Evolutionary conservation across 2,797 vertebrate species (phyloP), one percentile per base, ranked within the genome.

Genomic region (Eulemur mongoz): DNA sequence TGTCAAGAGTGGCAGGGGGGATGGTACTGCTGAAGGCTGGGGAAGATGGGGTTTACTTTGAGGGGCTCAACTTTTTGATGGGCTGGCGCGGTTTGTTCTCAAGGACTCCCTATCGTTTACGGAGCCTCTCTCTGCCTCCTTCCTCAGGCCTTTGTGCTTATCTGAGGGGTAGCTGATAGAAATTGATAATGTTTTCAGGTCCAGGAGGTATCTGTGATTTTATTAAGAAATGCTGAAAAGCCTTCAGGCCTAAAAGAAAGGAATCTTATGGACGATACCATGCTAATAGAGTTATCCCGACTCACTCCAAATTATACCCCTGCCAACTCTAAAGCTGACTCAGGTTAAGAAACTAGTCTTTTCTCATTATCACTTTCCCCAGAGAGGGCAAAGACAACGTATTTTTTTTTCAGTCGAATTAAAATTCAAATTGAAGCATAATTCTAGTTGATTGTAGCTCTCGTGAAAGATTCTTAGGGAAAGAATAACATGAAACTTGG

Each of bases 391-490:
- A 70, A 54, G 17, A 23, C 50, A 94, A 80, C 4, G 9, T 70
- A 13, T 52, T 82, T 63, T 82, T 76, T 70, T 61, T 35, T 18
- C 7, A 59, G 17, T 38, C 20, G 38, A 38, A 38, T 38, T 38
- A 38, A 38, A 38, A 38, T 38, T 38, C 38, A 38, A 38, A 38
- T 80, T 48, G 43, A 96, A 95, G 78, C 5, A 10, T 76, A 95
- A 63, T 86, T 94, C 59, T 48, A 30, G 43, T 81, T 75, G 14
- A 75, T 54, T 27, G 10, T 75, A 30, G 27, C 20, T 93, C 45
- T 91, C 79, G 38, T 84, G 54, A 95, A 96, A 75, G 52, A 45
- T 79, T 96, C 57, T 61, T 57, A 86, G 54, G 30, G 52, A 54
- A 91, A 73, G 3, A 9, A 65, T 67, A 67, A 61, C 11, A 50